Evolutionary conservation across 2,888 invertebrate species (phyloP).

Genomic region (Cerastoderma edule): DNA sequence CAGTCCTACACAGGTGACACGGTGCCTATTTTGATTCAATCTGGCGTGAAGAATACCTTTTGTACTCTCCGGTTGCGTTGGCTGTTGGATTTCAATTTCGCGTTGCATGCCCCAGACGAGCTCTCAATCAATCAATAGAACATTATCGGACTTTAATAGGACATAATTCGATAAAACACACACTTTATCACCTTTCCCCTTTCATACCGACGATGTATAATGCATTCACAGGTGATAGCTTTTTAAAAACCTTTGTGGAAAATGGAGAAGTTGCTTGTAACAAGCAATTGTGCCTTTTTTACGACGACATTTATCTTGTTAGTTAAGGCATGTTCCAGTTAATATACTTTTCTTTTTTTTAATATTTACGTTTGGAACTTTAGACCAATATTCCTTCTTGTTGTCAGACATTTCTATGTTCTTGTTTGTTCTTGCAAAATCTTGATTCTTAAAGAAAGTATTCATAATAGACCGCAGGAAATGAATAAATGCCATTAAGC

Average conservation of each 20-base stretch:
- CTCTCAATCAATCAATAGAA: constrained; percentile 12
- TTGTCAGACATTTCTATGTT: no score
- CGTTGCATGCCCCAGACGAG: constrained; percentile 4
- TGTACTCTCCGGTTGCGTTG: constrained; percentile 7
- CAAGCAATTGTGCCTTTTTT: background rate
- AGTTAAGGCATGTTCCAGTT: no score
- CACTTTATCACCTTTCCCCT: background rate
- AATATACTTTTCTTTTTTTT: no score
- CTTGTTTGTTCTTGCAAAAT: no score
- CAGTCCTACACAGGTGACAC: no score
- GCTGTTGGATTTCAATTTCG: constrained; percentile 10
- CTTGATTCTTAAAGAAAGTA: no score
- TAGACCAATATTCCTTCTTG: no score
- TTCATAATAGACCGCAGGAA: no score
- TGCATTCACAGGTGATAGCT: background rate
- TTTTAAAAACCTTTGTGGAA: constrained; percentile 4
- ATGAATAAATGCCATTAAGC: no score
- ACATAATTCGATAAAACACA: constrained; percentile 15
- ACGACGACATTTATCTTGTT: no score
- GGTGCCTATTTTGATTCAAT: constrained; percentile 3
- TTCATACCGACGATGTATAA: background rate
- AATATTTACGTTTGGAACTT: no score
- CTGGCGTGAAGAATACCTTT: constrained; percentile 6
- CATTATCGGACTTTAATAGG: constrained; percentile 19
- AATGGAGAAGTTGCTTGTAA: background rate